phyloP scores from a whole-genome alignment of 1,140 invertebrate genomes.

The Eciton burchellii region DNA sequence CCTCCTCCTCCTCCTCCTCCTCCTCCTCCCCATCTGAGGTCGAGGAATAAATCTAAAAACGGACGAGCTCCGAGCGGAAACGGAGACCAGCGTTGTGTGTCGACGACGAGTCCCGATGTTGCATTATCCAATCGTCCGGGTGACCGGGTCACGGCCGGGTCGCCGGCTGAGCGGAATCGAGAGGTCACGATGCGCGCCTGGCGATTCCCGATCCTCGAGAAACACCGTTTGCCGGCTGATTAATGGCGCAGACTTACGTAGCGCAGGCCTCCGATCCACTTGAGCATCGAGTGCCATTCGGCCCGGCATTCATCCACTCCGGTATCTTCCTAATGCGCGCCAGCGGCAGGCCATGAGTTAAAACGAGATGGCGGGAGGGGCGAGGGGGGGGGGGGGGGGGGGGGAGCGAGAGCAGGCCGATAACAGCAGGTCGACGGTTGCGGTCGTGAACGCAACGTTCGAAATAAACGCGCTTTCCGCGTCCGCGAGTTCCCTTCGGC shows the following conservation, averaged over 20 bases:
- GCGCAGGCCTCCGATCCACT: conserved; percentile 72
- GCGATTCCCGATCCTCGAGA: too few relatives aligned
- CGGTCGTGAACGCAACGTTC: conserved; percentile 55
- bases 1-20: too few relatives aligned
- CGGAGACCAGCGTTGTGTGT: not conserved
- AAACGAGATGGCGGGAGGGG: conserved; percentile 60
- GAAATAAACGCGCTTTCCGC: conserved; percentile 56
- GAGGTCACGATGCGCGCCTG: too few relatives aligned
- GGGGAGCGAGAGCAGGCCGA: conserved; percentile 59
- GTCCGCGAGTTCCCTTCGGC: not conserved
- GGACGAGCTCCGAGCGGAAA: not conserved
- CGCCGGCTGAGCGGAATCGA: too few relatives aligned
- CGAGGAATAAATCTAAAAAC: not conserved
- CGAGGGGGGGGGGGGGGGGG: too few relatives aligned
- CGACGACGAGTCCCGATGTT: not conserved
- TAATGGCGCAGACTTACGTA: conserved; percentile 74
- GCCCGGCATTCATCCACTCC: conserved; percentile 69
- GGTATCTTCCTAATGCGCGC: conserved; percentile 69
- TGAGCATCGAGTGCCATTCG: conserved; percentile 72
- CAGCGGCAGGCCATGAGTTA: conserved; percentile 65
- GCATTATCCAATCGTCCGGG: conserved; percentile 38
- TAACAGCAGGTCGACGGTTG: conserved; percentile 62
- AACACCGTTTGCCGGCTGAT: conserved; percentile 75
- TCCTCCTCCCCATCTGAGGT: not conserved
- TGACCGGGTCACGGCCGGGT: conserved; percentile 16